Base-by-base conservation (phyloP, 2,797 vertebrate genomes). In the Microchirus variegatus region DNA sequence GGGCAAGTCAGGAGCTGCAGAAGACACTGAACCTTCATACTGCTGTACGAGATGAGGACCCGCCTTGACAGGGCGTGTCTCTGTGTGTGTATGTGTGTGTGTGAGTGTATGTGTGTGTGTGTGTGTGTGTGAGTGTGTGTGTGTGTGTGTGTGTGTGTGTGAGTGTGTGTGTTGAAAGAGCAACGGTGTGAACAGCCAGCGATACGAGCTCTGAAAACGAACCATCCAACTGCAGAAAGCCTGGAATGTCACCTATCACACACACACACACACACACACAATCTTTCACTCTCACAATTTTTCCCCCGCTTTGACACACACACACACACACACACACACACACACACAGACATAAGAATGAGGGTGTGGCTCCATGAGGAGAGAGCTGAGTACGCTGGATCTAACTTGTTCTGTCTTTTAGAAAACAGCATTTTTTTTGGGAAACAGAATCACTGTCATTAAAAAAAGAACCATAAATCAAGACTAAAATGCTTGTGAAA, bases 1-100 rank as follows among this genome's bases (percentile, higher is more conserved):
- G 69, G 75, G 83, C 83, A 59, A 55, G 78, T 46, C 26, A 7
- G 19, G 16, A 85, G 75, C 74, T 81, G 75, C 42, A 37, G 11
- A 67, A 77, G 54, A 57, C 74, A 73, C 41, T 63, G 59, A 71
- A 73, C 11, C 22, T 38, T 63, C 43, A 52, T 59, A 19, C 48
- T 16, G 61, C 48, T 53, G 42, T 70, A 56, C 22, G 57, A 49
- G 60, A 60, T 1, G 1, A 37, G 49, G 62, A 66, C 53, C 15
- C 46, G 71, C 70, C 70, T 40, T 63, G 26, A 59, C 44, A 67
- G 48, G 18, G 47, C 64, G 62, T 58, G 58, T 59, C 54, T 37
- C 13, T 49, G 12, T 41, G 61, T 22, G 53, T 15, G 55, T 49
- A 18, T n/a, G n/a, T n/a, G n/a, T n/a, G n/a, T n/a, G n/a, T n/a